A percentile compares a stretch with the other conserved stretches of the same genome.
Conservation (phyloP, 2,888 invertebrate genomes). For the Platycheirus rosarum region DNA sequence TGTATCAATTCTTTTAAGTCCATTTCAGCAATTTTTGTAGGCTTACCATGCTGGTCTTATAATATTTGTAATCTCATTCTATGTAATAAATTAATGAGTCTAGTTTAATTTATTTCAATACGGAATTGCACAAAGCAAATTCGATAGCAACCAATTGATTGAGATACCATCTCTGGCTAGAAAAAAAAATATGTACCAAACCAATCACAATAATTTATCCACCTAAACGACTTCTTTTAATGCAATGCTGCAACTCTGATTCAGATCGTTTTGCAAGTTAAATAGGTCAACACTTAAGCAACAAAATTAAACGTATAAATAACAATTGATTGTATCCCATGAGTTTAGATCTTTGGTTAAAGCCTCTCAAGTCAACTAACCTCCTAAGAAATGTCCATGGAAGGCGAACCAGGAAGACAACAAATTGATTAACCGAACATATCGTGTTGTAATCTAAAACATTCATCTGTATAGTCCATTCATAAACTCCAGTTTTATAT, state of each 20-base stretch:
- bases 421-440: neutral
- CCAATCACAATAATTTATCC: constrained; percentile 18
- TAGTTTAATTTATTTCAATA: neutral
- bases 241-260: constrained; percentile 11
- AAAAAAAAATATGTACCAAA: constrained; percentile 1
- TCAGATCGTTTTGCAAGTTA: constrained; percentile 16
- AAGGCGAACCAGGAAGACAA: constrained; percentile 29
- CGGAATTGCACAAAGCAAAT: too few species aligned
- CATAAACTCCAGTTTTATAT: constrained; percentile 21
- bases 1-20: too few species aligned
- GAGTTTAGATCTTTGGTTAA: constrained; percentile 26
- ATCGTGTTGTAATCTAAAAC: constrained; percentile 13
- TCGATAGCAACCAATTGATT: neutral
- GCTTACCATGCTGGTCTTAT: too few species aligned
- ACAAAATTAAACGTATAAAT: constrained; percentile 34
- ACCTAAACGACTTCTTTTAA: constrained; percentile 21
- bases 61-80: neutral
- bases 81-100: neutral
- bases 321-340: constrained; percentile 39
- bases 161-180: constrained; percentile 1
- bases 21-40: too few species aligned
- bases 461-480: constrained; percentile 18
- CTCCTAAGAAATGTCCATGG: too few species aligned
- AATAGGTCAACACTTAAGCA: constrained; percentile 21
- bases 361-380: neutral